A percentile compares a stretch with the other conserved stretches of the same genome.
phyloP scores from a whole-genome alignment of 2,797 vertebrate species.

The Psittacula echo region DNA sequence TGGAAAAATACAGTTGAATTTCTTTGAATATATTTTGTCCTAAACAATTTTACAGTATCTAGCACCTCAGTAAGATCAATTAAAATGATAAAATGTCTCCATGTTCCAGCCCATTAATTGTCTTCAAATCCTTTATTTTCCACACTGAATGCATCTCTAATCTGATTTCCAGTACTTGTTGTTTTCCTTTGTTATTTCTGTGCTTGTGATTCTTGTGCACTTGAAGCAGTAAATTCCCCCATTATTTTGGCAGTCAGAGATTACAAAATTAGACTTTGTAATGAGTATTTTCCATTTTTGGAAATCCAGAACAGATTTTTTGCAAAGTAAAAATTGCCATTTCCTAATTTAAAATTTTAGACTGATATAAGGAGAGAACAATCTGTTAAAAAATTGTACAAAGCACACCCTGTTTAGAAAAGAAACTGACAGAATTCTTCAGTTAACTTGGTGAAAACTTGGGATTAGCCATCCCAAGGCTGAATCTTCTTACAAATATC shows the following conservation, averaged over 20 bases:
- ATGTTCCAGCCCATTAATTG: not conserved
- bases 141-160: constrained; percentile 19
- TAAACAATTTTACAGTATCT: not conserved
- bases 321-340: not conserved
- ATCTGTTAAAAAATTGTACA: not conserved
- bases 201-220: not conserved
- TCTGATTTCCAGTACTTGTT: not conserved
- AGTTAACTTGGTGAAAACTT: not conserved
- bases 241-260: not conserved
- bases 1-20: not conserved
- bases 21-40: not conserved
- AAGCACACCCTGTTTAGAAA: not conserved
- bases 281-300: not conserved
- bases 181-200: not conserved
- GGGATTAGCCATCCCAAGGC: not conserved
- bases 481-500: not conserved
- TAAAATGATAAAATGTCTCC: not conserved
- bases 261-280: constrained; percentile 4
- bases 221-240: not conserved
- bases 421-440: not conserved
- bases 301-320: not conserved
- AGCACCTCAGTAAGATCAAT: not conserved
- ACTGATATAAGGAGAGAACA: not conserved
- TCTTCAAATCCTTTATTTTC: not conserved
- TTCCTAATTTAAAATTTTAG: not conserved